These are phyloP conservation scores for Procavia capensis DNA, from an alignment of 2,113 vertebrate species.

Conservation along the genomic window DNA sequence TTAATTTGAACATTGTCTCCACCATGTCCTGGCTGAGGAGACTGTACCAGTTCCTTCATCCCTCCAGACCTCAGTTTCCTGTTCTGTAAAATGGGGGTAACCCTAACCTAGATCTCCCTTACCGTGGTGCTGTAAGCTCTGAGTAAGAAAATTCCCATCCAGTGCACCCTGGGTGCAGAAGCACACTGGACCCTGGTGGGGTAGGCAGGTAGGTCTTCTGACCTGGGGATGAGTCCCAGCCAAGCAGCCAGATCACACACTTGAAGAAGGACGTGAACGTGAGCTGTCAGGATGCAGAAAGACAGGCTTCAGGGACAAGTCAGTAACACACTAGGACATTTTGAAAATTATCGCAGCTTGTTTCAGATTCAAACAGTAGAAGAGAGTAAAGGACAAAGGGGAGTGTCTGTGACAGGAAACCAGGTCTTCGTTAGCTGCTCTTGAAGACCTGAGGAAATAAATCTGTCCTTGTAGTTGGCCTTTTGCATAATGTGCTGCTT, in stretches of 20 bases:
- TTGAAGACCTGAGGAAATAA: background rate
- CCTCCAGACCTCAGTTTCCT: background rate
- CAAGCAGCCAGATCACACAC: background rate
- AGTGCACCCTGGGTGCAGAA: rapidly evolving
- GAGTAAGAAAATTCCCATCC: background rate
- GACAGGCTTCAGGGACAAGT: background rate
- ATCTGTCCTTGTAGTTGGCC: background rate
- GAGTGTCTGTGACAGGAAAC: background rate
- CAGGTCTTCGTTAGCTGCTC: background rate
- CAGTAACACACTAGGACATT: background rate
- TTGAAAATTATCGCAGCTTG: background rate
- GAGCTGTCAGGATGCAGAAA: background rate
- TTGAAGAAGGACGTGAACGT: background rate
- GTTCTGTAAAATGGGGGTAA: background rate
- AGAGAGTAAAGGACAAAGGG: background rate
- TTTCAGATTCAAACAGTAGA: background rate
- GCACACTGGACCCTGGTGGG: rapidly evolving
- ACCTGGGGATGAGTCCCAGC: rapidly evolving
- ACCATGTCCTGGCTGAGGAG: background rate
- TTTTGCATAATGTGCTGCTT: background rate
- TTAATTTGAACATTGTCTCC: background rate
- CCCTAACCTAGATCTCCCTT: no score
- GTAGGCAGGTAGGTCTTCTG: background rate
- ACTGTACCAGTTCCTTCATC: background rate
- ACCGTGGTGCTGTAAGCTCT: background rate